Conservation (phyloP, 2,888 invertebrate genomes). For the Xanthorhoe spadicearia region DNA sequence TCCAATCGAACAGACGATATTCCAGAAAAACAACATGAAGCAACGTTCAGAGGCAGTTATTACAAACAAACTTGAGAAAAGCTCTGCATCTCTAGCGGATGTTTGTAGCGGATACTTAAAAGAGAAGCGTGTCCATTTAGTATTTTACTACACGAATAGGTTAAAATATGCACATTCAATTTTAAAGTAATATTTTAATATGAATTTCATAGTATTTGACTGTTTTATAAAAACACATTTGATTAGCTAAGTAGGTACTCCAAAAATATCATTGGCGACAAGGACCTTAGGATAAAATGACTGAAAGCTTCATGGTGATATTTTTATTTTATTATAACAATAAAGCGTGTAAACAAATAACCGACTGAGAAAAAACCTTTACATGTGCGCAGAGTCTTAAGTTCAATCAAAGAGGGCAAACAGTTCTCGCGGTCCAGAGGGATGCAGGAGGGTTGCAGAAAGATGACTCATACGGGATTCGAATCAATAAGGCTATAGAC, state of each 20-base stretch:
- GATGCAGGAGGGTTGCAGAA: slow-evolving; percentile 55
- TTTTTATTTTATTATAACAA: too few species aligned
- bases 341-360: background rate
- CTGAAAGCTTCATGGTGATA: too few species aligned
- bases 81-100: slow-evolving; percentile 20
- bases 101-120: slow-evolving; percentile 2
- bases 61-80: slow-evolving; percentile 58
- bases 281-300: too few species aligned
- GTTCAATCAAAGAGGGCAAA: slow-evolving; percentile 79
- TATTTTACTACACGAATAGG: background rate
- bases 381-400: slow-evolving; percentile 52
- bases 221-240: too few species aligned
- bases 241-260: too few species aligned
- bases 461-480: slow-evolving; percentile 77
- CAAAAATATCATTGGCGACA: too few species aligned
- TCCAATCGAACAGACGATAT: slow-evolving; percentile 38
- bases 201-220: too few species aligned
- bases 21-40: slow-evolving; percentile 33
- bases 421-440: slow-evolving; percentile 60
- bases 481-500: slow-evolving; percentile 73
- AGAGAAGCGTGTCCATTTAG: background rate
- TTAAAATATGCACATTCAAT: too few species aligned
- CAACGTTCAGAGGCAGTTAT: slow-evolving; percentile 59
- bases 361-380: slow-evolving; percentile 7
- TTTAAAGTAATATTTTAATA: too few species aligned